A percentile compares a stretch with the other conserved stretches of the same genome.
These are phyloP conservation scores for Chelonia mydas DNA, from an alignment of 2,797 vertebrate species.

Conservation along the genomic window DNA sequence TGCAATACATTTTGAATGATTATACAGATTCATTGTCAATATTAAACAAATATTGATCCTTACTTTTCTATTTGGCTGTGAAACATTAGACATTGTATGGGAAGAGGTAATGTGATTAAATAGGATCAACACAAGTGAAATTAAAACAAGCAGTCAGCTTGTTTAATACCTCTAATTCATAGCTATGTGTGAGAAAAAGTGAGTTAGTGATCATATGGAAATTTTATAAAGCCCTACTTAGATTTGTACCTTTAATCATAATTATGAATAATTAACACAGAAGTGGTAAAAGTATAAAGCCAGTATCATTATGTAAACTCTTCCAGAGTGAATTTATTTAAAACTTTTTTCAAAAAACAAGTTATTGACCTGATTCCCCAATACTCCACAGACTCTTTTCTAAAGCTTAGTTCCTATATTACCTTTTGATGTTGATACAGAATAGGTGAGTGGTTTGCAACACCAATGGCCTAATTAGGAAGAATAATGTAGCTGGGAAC, in stretches of 20 bases:
- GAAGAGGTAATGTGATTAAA: neutral
- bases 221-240: neutral
- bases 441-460: conserved; percentile 68
- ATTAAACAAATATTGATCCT: neutral
- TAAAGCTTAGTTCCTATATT: conserved; percentile 58
- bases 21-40: neutral
- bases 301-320: conserved; percentile 23
- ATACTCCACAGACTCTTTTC: conserved; percentile 65
- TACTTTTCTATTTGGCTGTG: neutral
- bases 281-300: conserved; percentile 1
- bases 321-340: conserved; percentile 32
- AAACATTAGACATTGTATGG: neutral
- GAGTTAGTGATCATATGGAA: neutral
- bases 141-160: neutral
- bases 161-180: neutral
- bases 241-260: neutral
- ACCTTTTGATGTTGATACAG: conserved; percentile 73
- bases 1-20: rapidly evolving
- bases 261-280: neutral
- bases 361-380: conserved; percentile 76
- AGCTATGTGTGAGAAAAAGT: neutral
- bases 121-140: neutral
- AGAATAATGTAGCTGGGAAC: conserved; percentile 51
- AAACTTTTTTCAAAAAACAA: conserved; percentile 62
- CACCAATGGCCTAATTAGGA: conserved; percentile 75